Base-by-base conservation (phyloP, 2,888 invertebrate genomes). In the Proisotoma minuta region DNA sequence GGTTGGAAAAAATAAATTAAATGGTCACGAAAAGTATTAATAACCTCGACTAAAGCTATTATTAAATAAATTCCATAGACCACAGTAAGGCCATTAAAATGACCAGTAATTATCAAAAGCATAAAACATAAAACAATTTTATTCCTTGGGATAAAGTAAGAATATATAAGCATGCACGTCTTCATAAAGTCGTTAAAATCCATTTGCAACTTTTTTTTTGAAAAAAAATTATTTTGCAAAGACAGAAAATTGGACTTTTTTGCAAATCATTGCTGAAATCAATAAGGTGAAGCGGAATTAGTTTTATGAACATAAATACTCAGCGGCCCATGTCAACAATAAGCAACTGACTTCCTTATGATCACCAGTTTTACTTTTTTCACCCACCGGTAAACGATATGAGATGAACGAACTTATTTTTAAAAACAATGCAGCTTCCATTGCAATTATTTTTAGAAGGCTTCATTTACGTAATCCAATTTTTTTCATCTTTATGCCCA, bases 331-430 rank as follows among this genome's bases (percentile, higher is more conserved):
- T 43, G 18, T 34, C 34, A 34, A 15, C 34, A 34, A 34, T 34
- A 34, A 34, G 8, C 8, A 34, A 10, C 15, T 34, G 15, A 34
- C 34, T 18, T 43, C 5, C 43, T 43, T 43, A 15, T 43, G 18
- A 43, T 43, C 43, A 18, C 20, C 43, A 15, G 15, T 43, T 5
- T 43, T 4, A 43, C 15, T 43, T 20, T 43, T 43, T 4, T 5
- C 43, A 34, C 8, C 34, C 20, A 43, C 43, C 43, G 43, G 43
- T 43, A 43, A 43, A 43, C 43, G 43, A 43, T 43, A 43, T 43
- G 43, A 20, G 43, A 43, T 15, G 43, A 43, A 43, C 43, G 43
- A 43, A 43, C 43, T 43, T 43, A 43, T 43, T 43, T 34, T 43
- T 12, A 20, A 43, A 43, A 43, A 43, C 43, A 43, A 43, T 12